phyloP scores from a whole-genome alignment of 2,888 invertebrate species.

The Meganola albula region DNA sequence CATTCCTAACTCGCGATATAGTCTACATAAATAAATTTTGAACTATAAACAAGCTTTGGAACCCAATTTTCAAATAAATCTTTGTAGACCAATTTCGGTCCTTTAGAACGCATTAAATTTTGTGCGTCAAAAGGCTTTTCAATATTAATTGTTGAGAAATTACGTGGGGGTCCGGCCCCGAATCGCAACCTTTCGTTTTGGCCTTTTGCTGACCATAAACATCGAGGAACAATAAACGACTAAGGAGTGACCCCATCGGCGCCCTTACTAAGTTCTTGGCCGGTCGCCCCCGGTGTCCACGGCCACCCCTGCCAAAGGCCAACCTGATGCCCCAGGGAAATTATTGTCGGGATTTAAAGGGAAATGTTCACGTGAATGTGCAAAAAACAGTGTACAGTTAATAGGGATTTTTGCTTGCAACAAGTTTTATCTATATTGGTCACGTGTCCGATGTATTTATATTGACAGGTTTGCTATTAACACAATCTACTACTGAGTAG shows the following conservation, averaged over 20 bases:
- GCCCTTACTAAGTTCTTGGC: slow-evolving; percentile 62
- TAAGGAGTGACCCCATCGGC: slow-evolving; percentile 62
- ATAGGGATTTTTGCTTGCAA: slow-evolving; percentile 52
- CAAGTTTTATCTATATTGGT: slow-evolving; percentile 52
- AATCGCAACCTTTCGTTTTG: slow-evolving; percentile 57
- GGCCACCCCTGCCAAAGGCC: slow-evolving; percentile 72
- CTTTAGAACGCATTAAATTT: slow-evolving; percentile 37
- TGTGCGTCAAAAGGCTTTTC: slow-evolving; percentile 32
- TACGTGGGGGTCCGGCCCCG: slow-evolving; percentile 43
- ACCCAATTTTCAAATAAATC: slow-evolving; percentile 46
- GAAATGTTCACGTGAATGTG: slow-evolving; percentile 68
- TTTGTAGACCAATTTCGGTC: slow-evolving; percentile 39
- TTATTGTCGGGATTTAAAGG: slow-evolving; percentile 79
- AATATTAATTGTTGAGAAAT: slow-evolving; percentile 60
- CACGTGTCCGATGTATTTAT: slow-evolving; percentile 48
- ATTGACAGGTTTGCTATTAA: slow-evolving; percentile 36
- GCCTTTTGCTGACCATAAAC: slow-evolving; percentile 74
- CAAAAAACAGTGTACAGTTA: slow-evolving; percentile 67
- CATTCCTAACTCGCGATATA: slow-evolving; percentile 33
- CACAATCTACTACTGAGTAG: no score
- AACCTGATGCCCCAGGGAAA: slow-evolving; percentile 70
- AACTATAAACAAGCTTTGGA: slow-evolving; percentile 35
- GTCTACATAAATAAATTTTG: slow-evolving; percentile 34
- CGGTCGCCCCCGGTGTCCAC: slow-evolving; percentile 65
- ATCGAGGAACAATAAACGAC: slow-evolving; percentile 70